Percentiles rank a stretch among this genome's conserved stretches.
Conservation (phyloP, 2,113 vertebrate species). For the Proteles cristata region DNA sequence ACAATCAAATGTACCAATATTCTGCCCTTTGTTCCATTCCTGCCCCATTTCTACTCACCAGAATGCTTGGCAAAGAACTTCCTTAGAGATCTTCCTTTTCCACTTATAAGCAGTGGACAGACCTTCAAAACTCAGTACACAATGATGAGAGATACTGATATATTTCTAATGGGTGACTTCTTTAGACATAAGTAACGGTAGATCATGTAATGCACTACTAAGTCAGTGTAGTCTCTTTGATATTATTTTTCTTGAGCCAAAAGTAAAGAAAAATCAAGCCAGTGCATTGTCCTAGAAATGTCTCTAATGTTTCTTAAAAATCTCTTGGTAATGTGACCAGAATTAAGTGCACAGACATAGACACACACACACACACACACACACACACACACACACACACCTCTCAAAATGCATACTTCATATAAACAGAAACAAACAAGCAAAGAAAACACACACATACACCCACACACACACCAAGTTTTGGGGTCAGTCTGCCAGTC, state of each 20-base stretch:
- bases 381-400: not conserved
- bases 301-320: not conserved
- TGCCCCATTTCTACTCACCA: not conserved
- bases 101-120: not conserved
- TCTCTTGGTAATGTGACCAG: not conserved
- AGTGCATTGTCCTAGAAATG: not conserved
- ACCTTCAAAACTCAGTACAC: not conserved
- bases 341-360: not conserved
- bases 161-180: not conserved
- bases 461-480: not conserved
- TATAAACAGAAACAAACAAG: not conserved
- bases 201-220: not conserved
- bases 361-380: not conserved
- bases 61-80: not conserved
- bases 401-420: not conserved
- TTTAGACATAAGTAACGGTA: not conserved
- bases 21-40: not conserved
- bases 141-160: not conserved
- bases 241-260: not conserved
- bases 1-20: not conserved
- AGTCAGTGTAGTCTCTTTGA: not conserved
- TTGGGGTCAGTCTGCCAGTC: not conserved
- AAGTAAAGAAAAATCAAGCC: constrained; percentile 2
- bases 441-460: not conserved
- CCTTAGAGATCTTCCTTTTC: not conserved